phyloP scores from a whole-genome alignment of 2,113 vertebrate species.

The Daboia siamensis region DNA sequence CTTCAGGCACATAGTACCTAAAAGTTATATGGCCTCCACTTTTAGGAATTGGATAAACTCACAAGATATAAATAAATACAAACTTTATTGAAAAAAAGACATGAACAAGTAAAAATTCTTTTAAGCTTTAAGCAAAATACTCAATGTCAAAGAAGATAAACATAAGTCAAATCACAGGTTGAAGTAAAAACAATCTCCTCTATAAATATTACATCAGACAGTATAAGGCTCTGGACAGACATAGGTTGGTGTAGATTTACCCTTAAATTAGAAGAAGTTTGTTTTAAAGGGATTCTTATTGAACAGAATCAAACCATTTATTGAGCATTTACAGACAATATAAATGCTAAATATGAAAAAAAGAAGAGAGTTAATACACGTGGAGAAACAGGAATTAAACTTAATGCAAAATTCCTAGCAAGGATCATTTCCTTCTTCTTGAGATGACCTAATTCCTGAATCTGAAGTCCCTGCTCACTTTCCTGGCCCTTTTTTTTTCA shows the following conservation, averaged over 20 bases:
- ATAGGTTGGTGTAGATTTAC: neutral
- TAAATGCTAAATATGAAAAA: neutral
- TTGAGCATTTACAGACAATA: neutral
- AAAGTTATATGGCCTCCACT: neutral
- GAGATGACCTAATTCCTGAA: neutral
- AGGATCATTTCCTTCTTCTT: neutral
- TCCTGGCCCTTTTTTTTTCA: neutral
- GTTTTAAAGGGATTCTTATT: neutral
- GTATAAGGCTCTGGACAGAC: neutral
- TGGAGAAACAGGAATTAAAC: neutral
- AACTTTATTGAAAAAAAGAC: neutral
- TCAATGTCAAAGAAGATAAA: neutral
- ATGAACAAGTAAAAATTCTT: neutral
- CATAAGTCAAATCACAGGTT: neutral
- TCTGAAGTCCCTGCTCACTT: neutral
- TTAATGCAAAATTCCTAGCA: neutral
- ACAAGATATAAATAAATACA: neutral
- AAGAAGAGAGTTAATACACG: neutral
- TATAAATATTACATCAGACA: neutral
- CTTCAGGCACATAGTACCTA: neutral
- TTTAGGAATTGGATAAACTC: neutral
- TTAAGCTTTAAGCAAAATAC: neutral
- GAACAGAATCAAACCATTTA: neutral
- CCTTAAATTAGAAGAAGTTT: neutral
- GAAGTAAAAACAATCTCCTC: neutral